Evolutionary conservation across 2,888 invertebrate genomes (phyloP).

Genomic region (Brachyptera risi): DNA sequence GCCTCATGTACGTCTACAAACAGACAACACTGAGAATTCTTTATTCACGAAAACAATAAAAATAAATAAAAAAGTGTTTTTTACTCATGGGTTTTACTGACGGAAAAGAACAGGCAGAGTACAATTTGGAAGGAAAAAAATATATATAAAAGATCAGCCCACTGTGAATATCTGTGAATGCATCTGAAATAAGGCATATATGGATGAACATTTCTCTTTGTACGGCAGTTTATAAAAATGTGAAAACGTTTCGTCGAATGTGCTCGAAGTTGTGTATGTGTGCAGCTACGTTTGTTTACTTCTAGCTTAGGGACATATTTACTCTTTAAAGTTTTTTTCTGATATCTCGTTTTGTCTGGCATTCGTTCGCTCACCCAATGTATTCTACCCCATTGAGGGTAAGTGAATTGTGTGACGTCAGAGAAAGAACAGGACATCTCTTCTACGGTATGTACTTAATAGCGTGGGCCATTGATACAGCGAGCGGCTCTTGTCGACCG

Average conservation of each 20-base stretch:
- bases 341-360: not conserved
- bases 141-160: not conserved
- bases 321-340: not conserved
- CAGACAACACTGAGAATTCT: not conserved
- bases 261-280: constrained; percentile 1
- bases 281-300: constrained; percentile 16
- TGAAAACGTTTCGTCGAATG: constrained; percentile 2
- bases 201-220: not conserved
- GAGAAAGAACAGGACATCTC: constrained; percentile 16
- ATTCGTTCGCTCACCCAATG: too few species aligned
- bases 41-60: not conserved
- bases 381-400: constrained; percentile 10
- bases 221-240: constrained; percentile 3
- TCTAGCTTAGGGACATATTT: constrained; percentile 15
- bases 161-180: not conserved
- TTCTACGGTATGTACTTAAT: constrained; percentile 11
- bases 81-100: not conserved
- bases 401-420: constrained; percentile 6
- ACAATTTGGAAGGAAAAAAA: too few species aligned
- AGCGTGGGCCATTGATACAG: constrained; percentile 1
- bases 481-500: not conserved
- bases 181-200: not conserved
- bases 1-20: not conserved
- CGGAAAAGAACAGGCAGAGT: not conserved
- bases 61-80: not conserved